Evolutionary conservation across 2,888 invertebrate genomes (phyloP).

Genomic region (Caenorhabditis angaria): DNA sequence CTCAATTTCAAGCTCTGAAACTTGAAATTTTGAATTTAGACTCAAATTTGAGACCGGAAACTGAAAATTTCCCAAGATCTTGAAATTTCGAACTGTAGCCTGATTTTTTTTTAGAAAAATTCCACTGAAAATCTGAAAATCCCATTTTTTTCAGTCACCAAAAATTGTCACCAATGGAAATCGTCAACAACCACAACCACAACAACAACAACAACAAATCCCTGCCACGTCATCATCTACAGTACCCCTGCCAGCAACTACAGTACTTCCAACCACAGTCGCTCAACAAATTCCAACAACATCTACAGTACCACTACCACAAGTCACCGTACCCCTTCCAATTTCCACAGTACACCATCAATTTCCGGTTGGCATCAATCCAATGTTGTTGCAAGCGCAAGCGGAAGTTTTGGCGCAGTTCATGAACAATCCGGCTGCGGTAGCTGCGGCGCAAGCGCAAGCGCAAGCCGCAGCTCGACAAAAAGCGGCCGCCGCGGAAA

Average conservation of each 20-base stretch:
- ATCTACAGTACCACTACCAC: background rate
- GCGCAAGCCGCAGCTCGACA: background rate
- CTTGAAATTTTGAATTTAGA: background rate
- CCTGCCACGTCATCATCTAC: background rate
- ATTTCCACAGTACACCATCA: too few relatives aligned
- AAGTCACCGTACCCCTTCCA: too few relatives aligned
- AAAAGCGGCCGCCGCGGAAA: background rate
- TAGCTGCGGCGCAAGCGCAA: background rate
- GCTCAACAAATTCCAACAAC: background rate
- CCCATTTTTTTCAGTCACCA: background rate
- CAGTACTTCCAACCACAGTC: background rate
- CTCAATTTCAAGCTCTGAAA: background rate
- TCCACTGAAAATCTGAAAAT: too few relatives aligned
- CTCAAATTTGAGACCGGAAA: background rate
- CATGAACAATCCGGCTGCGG: background rate
- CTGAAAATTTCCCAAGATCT: background rate
- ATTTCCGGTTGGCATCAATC: background rate
- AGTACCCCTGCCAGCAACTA: background rate
- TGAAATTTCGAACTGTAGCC: too few relatives aligned
- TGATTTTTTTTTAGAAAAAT: too few relatives aligned
- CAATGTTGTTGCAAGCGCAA: background rate
- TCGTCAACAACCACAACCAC: background rate
- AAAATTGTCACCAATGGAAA: background rate
- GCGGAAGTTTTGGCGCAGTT: conserved; percentile 10
- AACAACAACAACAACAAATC: background rate